Evolutionary conservation across 2,888 invertebrate genomes (phyloP), one percentile per base, ranked within the genome.

Genomic region (Alsophila aescularia): DNA sequence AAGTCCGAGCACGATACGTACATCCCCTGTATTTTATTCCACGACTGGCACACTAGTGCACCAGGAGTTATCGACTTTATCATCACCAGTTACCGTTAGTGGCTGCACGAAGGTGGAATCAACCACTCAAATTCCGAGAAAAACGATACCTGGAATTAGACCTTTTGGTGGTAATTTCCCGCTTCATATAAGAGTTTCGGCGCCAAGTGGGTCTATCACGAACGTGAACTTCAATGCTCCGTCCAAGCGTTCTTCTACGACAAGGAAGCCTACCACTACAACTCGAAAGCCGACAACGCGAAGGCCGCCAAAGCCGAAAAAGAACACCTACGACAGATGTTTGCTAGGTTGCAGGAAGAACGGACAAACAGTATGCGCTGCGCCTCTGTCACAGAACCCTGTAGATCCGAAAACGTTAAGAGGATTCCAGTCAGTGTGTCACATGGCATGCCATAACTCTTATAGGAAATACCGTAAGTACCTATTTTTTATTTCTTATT

Each of bases 401-500:
- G 71, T 90, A 57, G 77, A 89, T 55, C 76, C 87, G 0, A 75
- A 87, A n/a, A 75, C 71, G 4, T 69, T 91, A 44, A 89, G 83
- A 62, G 90, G 90, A 34, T 91, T 91, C 67, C 85, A 89, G 7
- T 88, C 90, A 0, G 72, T 89, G 36, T 91, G 91, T 50, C 90
- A 91, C 57, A 85, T 91, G 85, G 88, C 90, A 9, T 91, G 91
- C 67, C 84, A 87, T 59, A 91, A 91, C 66, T 86, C 87, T 18
- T 91, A 84, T 64, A 86, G 75, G 69, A 84, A 76, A 64, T 77
- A 79, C 47, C 71, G 90, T 90, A 64, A 88, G 89, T 87, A 63
- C 7, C n/a, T n/a, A n/a, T n/a, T n/a, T n/a, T n/a, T n/a, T n/a
- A n/a, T n/a, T n/a, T n/a, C n/a, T n/a, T n/a, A n/a, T n/a, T n/a